Base-by-base conservation (phyloP, 2,888 invertebrate species). In the Phaedon cochleariae region DNA sequence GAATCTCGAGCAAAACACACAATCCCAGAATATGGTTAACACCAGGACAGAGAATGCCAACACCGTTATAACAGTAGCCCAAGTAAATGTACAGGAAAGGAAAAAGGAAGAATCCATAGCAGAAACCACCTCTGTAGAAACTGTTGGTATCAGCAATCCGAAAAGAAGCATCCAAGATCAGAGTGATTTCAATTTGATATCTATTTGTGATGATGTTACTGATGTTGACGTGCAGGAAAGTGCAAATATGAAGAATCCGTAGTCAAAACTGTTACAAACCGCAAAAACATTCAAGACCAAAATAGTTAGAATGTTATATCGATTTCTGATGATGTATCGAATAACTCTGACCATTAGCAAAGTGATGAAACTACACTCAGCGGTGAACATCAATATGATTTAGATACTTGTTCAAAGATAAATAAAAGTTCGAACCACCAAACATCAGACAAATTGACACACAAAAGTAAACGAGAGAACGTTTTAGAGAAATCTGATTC, bases 1-100 rank as follows among this genome's bases (percentile, higher is more conserved):
- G 20, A 48, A 48, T 48, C 48, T 48, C 17, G 48, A 48, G n/a
- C 48, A 48, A 48, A 48, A 12, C 18, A 48, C 48, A 48, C 48
- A 48, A 17, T 48, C 12, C 20, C 48, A 48, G 18, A 48, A 48
- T 48, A 48, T 48, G 48, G 48, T n/a, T 48, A 17, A 48, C 18
- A 3, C 48, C n/a, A 48, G 20, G 48, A 41, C 45, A n/a, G 17
- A 41, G 45, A 41, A n/a, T 15, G 45, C 17, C 45, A 41, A 41
- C 45, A 41, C 45, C 15, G 45, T 41, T 41, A 20, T 48, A 20
- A 48, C 48, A 12, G 48, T 48, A 20, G 48, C 48, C n/a, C 17
- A 48, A 48, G 20, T 48, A 20, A 2, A 48, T 48, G 48, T 48
- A 10, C 9, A n/a, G 7, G 48, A n/a, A 48, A n/a, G 48, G 17